Base-by-base conservation (phyloP, 2,113 vertebrate genomes). In the Atherinomorus stipes region DNA sequence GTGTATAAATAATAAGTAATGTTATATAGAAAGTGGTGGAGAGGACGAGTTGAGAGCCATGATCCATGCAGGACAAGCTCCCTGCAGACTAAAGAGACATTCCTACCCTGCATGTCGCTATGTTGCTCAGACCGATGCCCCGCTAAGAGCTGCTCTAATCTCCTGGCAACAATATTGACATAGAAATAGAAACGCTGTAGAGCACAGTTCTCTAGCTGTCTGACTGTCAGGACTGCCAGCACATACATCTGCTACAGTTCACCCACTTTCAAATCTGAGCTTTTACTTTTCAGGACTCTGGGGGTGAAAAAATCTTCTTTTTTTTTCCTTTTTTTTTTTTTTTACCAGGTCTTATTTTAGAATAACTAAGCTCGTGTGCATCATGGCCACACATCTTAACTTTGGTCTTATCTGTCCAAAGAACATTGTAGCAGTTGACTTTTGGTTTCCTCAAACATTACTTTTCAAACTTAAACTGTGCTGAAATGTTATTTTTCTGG, bases 151-250 rank as follows among this genome's bases (percentile, higher is more conserved):
- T 85, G 89, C 91, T 91, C 91, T 91, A 93, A 91, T 93, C 86
- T 90, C 87, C 90, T 92, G 84, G 89, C 81, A 92, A 89, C 85
- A 85, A 91, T 90, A 91, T 89, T 90, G 91, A 89, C 90, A 87
- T 87, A 92, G 89, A 92, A 90, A 88, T 85, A 91, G 83, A 91
- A 87, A 88, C 86, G 85, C 69, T 80, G 86, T 78, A 78, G 56
- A 86, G 80, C 65, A 77, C 84, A 83, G 65, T 64, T 70, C 72
- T 85, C 77, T 85, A 75, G 81, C 86, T 86, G 83, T 80, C 86
- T 54, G 61, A 59, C 52, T 74, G 69, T 81, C 40, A 67, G 37
- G 42, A 76, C 64, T 74, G 56, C 49, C 25, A 64, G 58, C 68
- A 83, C 70, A 88, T 85, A 83, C 84, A 84, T 88, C 84, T 85